phyloP scores from a whole-genome alignment of 2,888 invertebrate species.

The Eupithecia inturbata region DNA sequence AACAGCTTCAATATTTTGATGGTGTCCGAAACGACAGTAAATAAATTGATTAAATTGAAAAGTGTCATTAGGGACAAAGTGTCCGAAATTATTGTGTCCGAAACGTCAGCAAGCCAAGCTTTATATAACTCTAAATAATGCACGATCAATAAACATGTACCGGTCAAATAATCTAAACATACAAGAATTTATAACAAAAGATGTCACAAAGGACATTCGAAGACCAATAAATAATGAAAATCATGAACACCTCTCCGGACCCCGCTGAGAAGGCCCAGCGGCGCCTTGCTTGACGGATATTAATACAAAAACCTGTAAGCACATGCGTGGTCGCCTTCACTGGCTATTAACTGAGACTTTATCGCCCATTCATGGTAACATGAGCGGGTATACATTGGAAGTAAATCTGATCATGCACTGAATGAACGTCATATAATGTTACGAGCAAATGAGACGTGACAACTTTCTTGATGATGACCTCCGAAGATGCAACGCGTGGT shows the following conservation, averaged over 20 bases:
- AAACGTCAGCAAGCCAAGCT: no score
- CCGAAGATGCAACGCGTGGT: slow-evolving; percentile 12
- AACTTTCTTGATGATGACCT: slow-evolving; percentile 27
- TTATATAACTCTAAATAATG: neutral
- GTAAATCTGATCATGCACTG: slow-evolving; percentile 57
- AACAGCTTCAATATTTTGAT: no score
- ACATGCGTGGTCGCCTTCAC: slow-evolving; percentile 66
- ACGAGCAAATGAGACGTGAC: slow-evolving; percentile 36
- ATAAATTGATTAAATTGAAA: no score
- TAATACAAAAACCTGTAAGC: slow-evolving; percentile 59
- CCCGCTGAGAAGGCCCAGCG: slow-evolving; percentile 70
- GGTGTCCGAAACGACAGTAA: no score
- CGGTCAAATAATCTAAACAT: neutral
- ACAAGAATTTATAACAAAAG: slow-evolving; percentile 40
- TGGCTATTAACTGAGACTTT: slow-evolving; percentile 73
- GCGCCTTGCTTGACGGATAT: slow-evolving; percentile 75
- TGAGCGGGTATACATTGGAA: slow-evolving; percentile 66
- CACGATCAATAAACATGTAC: neutral
- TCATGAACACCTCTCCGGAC: slow-evolving; percentile 58
- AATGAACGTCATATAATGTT: slow-evolving; percentile 55
- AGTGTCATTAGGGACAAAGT: no score
- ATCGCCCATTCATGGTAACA: slow-evolving; percentile 76
- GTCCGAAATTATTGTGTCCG: no score
- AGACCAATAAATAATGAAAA: slow-evolving; percentile 72
- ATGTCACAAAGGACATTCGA: slow-evolving; percentile 59